These are phyloP conservation scores for Anaspis maculata DNA, from an alignment of 2,888 invertebrate species.

Conservation along the genomic window DNA sequence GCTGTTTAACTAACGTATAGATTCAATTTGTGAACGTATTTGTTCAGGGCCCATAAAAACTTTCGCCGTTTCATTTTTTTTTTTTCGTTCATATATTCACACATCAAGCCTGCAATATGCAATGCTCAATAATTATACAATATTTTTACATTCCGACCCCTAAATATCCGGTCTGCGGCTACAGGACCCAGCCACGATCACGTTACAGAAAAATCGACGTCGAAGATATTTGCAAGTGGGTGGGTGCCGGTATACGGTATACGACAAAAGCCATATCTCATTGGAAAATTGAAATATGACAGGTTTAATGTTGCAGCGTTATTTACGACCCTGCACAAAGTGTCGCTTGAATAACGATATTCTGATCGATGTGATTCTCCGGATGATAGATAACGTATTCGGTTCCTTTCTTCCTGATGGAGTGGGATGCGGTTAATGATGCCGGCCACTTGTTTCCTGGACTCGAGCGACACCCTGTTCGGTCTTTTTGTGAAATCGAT, in stretches of 20 bases:
- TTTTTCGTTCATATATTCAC: neutral
- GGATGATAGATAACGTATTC: constrained; percentile 2
- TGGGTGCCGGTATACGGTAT: constrained; percentile 14
- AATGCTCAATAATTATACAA: neutral
- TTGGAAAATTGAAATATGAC: constrained; percentile 27
- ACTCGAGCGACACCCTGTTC: constrained; percentile 19
- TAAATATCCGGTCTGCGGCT: too few relatives aligned
- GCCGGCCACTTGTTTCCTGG: constrained; percentile 8
- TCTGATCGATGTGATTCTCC: constrained; percentile 8
- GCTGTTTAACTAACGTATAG: constrained; percentile 22
- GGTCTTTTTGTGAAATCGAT: constrained; percentile 31
- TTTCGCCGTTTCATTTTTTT: too few relatives aligned
- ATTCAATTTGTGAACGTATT: constrained; percentile 26
- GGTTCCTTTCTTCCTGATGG: neutral
- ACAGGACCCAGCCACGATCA: too few relatives aligned
- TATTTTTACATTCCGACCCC: neutral
- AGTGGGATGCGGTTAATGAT: neutral
- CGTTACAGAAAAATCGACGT: too few relatives aligned
- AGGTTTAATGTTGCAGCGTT: constrained; percentile 21
- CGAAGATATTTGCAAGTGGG: neutral
- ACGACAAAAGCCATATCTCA: constrained; percentile 20
- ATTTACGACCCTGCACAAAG: constrained; percentile 18
- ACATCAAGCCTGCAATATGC: neutral
- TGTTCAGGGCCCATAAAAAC: too few relatives aligned
- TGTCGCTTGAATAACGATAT: constrained; percentile 15